Percentiles rank a stretch among this genome's conserved stretches.
These are phyloP conservation scores for Anabas testudineus DNA, from an alignment of 2,797 vertebrate genomes.

Conservation along the genomic window DNA sequence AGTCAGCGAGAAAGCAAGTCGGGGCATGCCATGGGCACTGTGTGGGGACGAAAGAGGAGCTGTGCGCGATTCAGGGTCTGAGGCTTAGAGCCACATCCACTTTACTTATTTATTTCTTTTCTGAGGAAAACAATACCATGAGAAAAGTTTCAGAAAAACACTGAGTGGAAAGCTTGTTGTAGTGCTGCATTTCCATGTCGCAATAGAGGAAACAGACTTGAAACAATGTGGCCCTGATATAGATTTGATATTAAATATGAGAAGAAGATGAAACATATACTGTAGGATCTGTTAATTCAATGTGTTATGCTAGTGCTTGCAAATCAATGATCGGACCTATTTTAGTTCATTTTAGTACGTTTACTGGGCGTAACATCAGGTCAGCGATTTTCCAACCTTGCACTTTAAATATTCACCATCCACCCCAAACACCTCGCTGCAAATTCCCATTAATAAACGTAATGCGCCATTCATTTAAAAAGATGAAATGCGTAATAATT, in stretches of 20 bases:
- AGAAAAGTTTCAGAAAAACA: constrained; percentile 29
- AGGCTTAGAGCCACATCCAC: constrained; percentile 65
- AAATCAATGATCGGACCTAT: no score
- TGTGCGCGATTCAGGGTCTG: constrained; percentile 64
- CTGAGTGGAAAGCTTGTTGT: constrained; percentile 9
- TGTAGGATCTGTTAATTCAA: no score
- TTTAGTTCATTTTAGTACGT: no score
- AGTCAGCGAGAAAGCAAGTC: constrained; percentile 77
- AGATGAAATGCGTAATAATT: no score
- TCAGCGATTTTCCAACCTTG: no score
- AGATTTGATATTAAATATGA: constrained; percentile 2
- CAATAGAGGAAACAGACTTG: neutral
- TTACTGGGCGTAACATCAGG: no score
- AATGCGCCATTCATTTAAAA: no score
- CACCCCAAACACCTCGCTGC: no score
- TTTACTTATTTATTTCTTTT: constrained; percentile 62
- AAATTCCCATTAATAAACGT: no score
- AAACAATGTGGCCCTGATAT: constrained; percentile 1
- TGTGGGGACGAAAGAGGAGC: constrained; percentile 69
- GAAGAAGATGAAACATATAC: neutral
- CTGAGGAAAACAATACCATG: constrained; percentile 52
- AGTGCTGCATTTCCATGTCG: constrained; percentile 22
- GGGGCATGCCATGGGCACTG: constrained; percentile 78
- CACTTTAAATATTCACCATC: no score
- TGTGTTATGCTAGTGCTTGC: no score